These are phyloP conservation scores for Saxidomus purpurata DNA, from an alignment of 1,140 invertebrate species.

Conservation along the genomic window DNA sequence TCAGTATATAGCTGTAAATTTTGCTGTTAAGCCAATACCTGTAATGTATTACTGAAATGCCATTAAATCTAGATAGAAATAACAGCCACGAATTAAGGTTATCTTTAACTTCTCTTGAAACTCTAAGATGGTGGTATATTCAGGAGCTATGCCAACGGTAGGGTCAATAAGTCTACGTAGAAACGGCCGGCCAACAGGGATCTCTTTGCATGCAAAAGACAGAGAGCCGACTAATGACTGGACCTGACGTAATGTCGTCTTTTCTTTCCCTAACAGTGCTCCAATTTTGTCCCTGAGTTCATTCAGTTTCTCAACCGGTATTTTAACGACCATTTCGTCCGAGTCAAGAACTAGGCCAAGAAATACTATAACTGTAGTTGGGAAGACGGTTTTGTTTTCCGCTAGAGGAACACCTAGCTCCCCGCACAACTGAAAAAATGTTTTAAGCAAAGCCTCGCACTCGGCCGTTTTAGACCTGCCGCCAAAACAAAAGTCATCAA, in stretches of 20 bases:
- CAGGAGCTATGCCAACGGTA: slow-evolving; percentile 24
- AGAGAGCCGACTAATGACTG: slow-evolving; percentile 61
- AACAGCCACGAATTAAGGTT: slow-evolving; percentile 56
- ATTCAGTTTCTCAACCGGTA: slow-evolving; percentile 39
- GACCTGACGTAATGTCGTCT: slow-evolving; percentile 43
- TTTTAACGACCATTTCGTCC: slow-evolving; percentile 45
- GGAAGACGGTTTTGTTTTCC: slow-evolving; percentile 48
- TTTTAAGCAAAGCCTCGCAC: neutral
- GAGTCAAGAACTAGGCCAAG: slow-evolving; percentile 53
- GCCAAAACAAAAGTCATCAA: slow-evolving; percentile 36
- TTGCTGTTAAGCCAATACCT: slow-evolving; percentile 13
- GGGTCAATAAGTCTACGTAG: slow-evolving; percentile 5
- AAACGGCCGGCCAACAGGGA: slow-evolving; percentile 49
- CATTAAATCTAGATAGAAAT: slow-evolving; percentile 63
- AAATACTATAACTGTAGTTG: slow-evolving; percentile 48
- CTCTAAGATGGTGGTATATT: slow-evolving; percentile 48
- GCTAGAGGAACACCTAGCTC: slow-evolving; percentile 41
- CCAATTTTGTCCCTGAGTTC: slow-evolving; percentile 19
- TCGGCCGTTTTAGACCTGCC: neutral
- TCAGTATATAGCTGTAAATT: slow-evolving; percentile 20
- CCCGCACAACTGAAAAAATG: neutral
- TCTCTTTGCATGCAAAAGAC: slow-evolving; percentile 56
- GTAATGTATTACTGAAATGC: slow-evolving; percentile 16
- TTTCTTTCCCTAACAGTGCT: neutral
- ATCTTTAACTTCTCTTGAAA: slow-evolving; percentile 33